A percentile compares a stretch with the other conserved stretches of the same genome.
Evolutionary conservation across 1,140 invertebrate genomes (phyloP).

Genomic region (Zaprionus lachaisei): DNA sequence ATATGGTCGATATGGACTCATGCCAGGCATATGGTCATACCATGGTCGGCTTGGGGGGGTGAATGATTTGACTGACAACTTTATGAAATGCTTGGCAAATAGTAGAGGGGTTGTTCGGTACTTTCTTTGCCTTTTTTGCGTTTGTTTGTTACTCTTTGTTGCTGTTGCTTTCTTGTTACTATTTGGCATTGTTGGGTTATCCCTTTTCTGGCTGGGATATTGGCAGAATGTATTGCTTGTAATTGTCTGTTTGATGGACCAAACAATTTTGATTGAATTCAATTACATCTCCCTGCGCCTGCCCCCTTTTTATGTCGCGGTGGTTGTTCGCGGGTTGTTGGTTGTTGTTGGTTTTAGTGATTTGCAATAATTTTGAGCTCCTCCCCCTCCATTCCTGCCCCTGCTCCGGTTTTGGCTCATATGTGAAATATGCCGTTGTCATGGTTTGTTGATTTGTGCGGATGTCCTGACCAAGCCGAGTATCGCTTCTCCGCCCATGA

Average conservation of each 20-base stretch:
- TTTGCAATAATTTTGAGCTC: slow-evolving; percentile 75
- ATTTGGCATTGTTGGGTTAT: slow-evolving; percentile 13
- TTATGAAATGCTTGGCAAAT: slow-evolving; percentile 34
- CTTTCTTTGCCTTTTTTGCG: background rate
- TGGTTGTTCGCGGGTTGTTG: slow-evolving; percentile 45
- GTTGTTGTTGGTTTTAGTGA: slow-evolving; percentile 77
- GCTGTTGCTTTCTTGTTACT: background rate
- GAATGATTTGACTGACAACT: slow-evolving; percentile 62
- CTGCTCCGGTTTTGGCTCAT: slow-evolving; percentile 19
- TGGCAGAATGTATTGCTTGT: slow-evolving; percentile 65
- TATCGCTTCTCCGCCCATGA: background rate
- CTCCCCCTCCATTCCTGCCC: background rate
- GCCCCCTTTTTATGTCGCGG: slow-evolving; percentile 22
- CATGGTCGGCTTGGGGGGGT: background rate
- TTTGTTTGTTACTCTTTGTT: too few relatives aligned
- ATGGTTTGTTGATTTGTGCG: slow-evolving; percentile 77
- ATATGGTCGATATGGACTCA: background rate
- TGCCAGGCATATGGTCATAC: slow-evolving; percentile 17
- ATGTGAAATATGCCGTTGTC: slow-evolving; percentile 81
- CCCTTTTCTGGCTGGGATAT: slow-evolving; percentile 14
- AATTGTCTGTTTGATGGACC: slow-evolving; percentile 83
- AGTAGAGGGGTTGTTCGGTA: slow-evolving; percentile 14
- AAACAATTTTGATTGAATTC: slow-evolving; percentile 84
- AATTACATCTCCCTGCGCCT: slow-evolving; percentile 67
- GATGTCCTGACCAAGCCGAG: slow-evolving; percentile 59